Base-by-base conservation (phyloP, 2,888 invertebrate genomes). In the Caenorhabditis sp. region DNA sequence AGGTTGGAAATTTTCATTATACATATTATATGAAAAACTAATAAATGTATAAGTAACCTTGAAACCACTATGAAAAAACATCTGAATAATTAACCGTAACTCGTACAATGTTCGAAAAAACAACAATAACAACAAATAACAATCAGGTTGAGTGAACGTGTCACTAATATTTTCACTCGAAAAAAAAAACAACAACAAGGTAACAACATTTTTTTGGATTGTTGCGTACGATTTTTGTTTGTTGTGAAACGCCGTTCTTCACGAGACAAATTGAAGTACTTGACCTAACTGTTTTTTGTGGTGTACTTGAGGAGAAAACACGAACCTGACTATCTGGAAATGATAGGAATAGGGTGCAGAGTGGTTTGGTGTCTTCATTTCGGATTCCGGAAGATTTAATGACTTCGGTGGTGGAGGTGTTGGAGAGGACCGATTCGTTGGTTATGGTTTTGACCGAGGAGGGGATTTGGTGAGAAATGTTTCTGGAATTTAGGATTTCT, bases 341-440 rank as follows among this genome's bases (percentile, higher is more conserved):
- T 24, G 77, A 74, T 0, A 79, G 66, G 27, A 77, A 76, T 57
- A 79, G 62, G 1, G 76, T 77, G 43, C 76, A 77, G 2, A 79
- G 66, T 14, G 79, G 79, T 17, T 69, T 63, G 19, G 36, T 37
- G 21, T 27, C 37, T 23, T 37, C 58, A 43, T 19, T 14, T 21
- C 37, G 17, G 4, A 49, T 23, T n/a, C 43, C 49, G 17, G 58
- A 58, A 23, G 58, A 14, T 14, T 31, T 58, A 19, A 23, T 26
- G 17, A 58, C 14, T 43, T 43, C 3, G 43, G 43, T 17, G 43
- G 43, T 17, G 17, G 43, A 43, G 8, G 43, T 12, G 14, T 10
- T 3, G 43, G 17, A 17, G 14, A 43, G 43, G n/a, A n/a, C n/a
- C 14, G 43, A 43, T 17, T 6, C 17, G 17, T 43, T 43, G 12